A percentile compares a stretch with the other conserved stretches of the same genome.
Evolutionary conservation across 2,888 invertebrate species (phyloP).

Genomic region (Aspidiotus destructor): DNA sequence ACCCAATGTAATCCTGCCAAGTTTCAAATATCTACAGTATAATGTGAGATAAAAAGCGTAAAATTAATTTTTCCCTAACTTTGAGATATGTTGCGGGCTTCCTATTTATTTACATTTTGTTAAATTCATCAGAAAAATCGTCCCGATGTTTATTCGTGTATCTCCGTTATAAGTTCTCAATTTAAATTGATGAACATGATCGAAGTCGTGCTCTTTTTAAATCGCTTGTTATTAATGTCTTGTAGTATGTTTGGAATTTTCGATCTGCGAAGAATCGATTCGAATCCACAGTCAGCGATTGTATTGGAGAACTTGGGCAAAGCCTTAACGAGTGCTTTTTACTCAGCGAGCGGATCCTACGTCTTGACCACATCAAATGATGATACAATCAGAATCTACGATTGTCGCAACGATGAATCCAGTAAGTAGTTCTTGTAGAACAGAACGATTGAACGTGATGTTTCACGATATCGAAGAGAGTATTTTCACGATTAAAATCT

Average conservation of each 20-base stretch:
- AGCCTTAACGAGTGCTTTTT: constrained; percentile 42
- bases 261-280: constrained; percentile 41
- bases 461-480: no score
- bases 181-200: no score
- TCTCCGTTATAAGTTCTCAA: no score
- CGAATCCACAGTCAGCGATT: constrained; percentile 37
- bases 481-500: no score
- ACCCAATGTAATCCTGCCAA: neutral
- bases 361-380: constrained; percentile 43
- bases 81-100: no score
- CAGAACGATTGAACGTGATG: no score
- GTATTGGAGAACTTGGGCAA: constrained; percentile 37
- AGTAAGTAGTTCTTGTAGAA: neutral
- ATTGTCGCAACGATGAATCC: constrained; percentile 13
- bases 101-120: no score
- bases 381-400: constrained; percentile 41
- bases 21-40: neutral
- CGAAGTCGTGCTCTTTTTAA: no score
- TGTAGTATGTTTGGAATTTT: constrained; percentile 40
- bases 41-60: no score
- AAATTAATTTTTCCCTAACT: no score
- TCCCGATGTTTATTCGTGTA: no score
- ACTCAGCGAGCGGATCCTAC: constrained; percentile 43
- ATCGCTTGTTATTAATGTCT: neutral
- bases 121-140: no score